Evolutionary conservation across 35 echinoderm and acorn worm genomes (phyloP).

Genomic region (Diadema setosum): DNA sequence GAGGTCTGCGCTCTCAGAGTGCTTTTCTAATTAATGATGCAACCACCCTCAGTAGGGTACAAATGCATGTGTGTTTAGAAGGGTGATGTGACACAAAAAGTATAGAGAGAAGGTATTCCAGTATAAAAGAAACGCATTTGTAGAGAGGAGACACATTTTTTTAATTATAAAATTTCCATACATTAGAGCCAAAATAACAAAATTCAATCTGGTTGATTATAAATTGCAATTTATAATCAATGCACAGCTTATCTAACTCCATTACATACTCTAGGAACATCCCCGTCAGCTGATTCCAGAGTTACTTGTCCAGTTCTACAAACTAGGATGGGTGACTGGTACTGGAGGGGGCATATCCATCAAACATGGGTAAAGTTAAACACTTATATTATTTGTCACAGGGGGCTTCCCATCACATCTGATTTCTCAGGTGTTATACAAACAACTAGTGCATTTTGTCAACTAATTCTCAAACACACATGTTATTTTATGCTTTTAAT

Average conservation of each 20-base stretch:
- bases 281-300: slow-evolving; percentile 84
- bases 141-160: not conserved
- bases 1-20: too few species aligned
- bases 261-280: slow-evolving; percentile 73
- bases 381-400: not conserved
- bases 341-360: slow-evolving; percentile 79
- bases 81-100: not conserved
- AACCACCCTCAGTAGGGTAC: too few species aligned
- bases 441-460: too few species aligned
- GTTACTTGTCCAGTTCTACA: slow-evolving; percentile 67
- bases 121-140: not conserved
- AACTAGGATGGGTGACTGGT: slow-evolving; percentile 88
- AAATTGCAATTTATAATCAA: too few species aligned
- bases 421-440: too few species aligned
- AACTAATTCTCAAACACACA: too few species aligned
- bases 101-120: too few species aligned
- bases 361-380: slow-evolving; percentile 49
- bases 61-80: not conserved
- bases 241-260: too few species aligned
- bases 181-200: not conserved
- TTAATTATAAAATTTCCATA: not conserved
- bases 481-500: too few species aligned
- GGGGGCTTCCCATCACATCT: too few species aligned
- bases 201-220: not conserved
- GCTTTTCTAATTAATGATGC: too few species aligned